Percentiles rank a stretch among this genome's conserved stretches.
Conservation (phyloP, 2,797 vertebrate species). For the Holocentrus rufus region DNA sequence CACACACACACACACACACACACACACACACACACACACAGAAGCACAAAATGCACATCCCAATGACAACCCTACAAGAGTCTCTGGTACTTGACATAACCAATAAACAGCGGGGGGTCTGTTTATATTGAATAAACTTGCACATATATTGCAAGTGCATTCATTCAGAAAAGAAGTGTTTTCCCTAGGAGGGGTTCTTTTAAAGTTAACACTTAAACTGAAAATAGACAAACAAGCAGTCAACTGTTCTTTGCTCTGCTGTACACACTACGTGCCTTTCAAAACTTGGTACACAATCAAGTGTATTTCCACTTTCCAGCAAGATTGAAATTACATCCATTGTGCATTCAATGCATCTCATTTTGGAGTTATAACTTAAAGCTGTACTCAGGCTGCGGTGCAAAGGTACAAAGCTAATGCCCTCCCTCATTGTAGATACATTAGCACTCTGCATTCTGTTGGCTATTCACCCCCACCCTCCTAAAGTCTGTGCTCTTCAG, state of each 20-base stretch:
- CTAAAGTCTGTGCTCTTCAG: too few relatives aligned
- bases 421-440: neutral
- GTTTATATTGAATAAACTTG: slow-evolving; percentile 2
- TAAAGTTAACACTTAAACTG: slow-evolving; percentile 1
- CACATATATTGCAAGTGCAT: too few relatives aligned
- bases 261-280: neutral
- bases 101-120: slow-evolving; percentile 10
- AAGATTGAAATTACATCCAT: neutral
- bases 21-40: neutral
- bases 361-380: too few relatives aligned
- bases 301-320: neutral
- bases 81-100: neutral
- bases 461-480: too few relatives aligned
- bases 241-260: neutral
- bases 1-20: neutral
- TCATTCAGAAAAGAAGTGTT: neutral
- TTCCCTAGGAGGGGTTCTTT: slow-evolving; percentile 10
- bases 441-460: too few relatives aligned
- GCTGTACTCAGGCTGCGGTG: neutral
- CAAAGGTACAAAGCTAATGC: neutral
- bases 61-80: neutral
- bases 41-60: slow-evolving; percentile 2
- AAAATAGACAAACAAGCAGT: slow-evolving; percentile 8
- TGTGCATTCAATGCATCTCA: neutral
- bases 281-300: neutral